Percentiles rank a stretch among this genome's conserved stretches.
phyloP scores from a whole-genome alignment of 2,113 vertebrate species.

The Toxostoma redivivum region DNA sequence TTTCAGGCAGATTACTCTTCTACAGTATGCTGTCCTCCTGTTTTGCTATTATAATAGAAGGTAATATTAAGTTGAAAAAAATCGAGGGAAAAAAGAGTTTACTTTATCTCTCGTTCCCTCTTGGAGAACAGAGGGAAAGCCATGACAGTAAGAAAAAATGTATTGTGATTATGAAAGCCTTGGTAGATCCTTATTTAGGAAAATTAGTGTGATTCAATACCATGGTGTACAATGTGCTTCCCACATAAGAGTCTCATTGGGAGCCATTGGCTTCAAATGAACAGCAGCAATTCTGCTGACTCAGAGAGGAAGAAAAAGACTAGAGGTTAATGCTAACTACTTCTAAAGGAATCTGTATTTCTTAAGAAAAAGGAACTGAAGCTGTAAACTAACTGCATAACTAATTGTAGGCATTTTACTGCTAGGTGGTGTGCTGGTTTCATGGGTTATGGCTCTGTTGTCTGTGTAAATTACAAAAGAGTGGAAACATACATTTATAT shows the following conservation, averaged over 20 bases:
- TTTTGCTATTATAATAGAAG: neutral
- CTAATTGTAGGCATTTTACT: neutral
- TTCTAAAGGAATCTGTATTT: neutral
- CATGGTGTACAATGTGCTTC: neutral
- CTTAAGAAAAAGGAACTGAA: neutral
- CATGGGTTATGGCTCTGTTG: neutral
- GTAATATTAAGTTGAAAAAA: neutral
- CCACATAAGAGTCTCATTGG: neutral
- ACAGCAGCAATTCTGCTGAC: neutral
- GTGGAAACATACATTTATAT: neutral
- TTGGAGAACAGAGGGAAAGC: neutral
- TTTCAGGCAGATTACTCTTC: neutral
- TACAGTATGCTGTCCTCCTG: neutral
- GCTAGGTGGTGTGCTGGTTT: neutral
- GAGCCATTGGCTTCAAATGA: neutral
- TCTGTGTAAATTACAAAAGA: neutral
- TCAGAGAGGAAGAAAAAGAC: neutral
- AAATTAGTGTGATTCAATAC: neutral
- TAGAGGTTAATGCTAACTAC: neutral
- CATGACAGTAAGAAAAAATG: neutral
- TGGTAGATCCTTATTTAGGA: neutral
- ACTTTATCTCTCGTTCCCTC: neutral
- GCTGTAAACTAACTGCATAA: neutral
- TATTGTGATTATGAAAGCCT: neutral
- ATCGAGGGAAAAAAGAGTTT: neutral